A percentile compares a stretch with the other conserved stretches of the same genome.
Evolutionary conservation across 2,888 invertebrate genomes (phyloP).

Genomic region (Hirtodrosophila alboralis): DNA sequence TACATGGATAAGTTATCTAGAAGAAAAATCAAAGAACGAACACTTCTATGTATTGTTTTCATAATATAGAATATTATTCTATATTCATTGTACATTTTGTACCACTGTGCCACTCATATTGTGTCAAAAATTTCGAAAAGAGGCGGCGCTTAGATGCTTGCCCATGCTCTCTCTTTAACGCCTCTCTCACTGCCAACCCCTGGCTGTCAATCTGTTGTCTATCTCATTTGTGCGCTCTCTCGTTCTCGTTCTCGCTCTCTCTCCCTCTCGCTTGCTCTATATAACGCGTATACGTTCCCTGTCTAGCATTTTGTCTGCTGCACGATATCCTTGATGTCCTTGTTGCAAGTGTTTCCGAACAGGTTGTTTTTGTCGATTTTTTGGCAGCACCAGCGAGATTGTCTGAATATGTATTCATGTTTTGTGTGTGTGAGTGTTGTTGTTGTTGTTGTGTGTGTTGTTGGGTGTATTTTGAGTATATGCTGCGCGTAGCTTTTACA

Average conservation of each 20-base stretch:
- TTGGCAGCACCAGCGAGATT: constrained; percentile 78
- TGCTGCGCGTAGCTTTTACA: constrained; percentile 80
- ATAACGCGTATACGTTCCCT: constrained; percentile 19
- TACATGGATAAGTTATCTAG: too few relatives aligned
- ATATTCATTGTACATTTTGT: not conserved
- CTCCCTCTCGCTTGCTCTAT: constrained; percentile 21
- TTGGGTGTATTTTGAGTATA: constrained; percentile 68
- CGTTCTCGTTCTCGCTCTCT: constrained; percentile 30
- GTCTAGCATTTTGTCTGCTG: constrained; percentile 24
- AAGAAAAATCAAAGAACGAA: too few relatives aligned
- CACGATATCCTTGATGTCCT: constrained; percentile 68
- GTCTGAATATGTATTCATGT: constrained; percentile 78
- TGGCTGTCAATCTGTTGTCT: constrained; percentile 50
- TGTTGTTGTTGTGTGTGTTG: constrained; percentile 40
- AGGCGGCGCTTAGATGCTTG: constrained; percentile 52
- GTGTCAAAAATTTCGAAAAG: constrained; percentile 52
- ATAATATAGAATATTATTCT: not conserved
- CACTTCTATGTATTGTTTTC: not conserved
- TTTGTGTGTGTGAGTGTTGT: constrained; percentile 49
- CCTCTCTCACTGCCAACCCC: constrained; percentile 35
- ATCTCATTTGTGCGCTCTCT: constrained; percentile 46
- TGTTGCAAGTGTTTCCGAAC: constrained; percentile 83
- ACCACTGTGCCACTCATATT: constrained; percentile 30
- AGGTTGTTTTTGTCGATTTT: constrained; percentile 83
- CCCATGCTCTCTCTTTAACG: constrained; percentile 29